phyloP scores from a whole-genome alignment of 2,888 invertebrate species.

The Acronicta psi region DNA sequence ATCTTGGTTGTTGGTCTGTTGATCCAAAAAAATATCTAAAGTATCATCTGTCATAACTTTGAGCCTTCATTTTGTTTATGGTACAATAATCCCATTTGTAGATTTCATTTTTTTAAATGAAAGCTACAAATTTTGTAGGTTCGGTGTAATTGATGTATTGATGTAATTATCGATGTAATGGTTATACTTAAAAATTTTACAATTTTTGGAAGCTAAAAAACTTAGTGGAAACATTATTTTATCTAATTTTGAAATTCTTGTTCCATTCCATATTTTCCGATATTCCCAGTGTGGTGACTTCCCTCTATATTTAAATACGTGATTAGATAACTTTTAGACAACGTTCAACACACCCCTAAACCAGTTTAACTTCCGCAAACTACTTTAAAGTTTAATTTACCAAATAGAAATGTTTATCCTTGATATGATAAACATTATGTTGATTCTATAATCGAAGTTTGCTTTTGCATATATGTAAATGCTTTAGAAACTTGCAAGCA shows the following conservation, averaged over 20 bases:
- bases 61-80: slow-evolving; percentile 1
- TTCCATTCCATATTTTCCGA: slow-evolving; percentile 24
- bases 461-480: neutral
- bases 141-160: too few relatives aligned
- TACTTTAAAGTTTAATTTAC: slow-evolving; percentile 27
- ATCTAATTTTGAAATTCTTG: slow-evolving; percentile 39
- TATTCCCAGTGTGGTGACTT: too few relatives aligned
- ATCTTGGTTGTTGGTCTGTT: too few relatives aligned
- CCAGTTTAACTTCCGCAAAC: slow-evolving; percentile 25
- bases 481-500: neutral
- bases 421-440: neutral
- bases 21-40: too few relatives aligned
- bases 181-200: slow-evolving; percentile 7
- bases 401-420: slow-evolving; percentile 17
- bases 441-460: neutral
- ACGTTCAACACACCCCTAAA: too few relatives aligned
- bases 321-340: slow-evolving; percentile 47
- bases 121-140: too few relatives aligned
- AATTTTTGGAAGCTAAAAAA: slow-evolving; percentile 15
- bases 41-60: neutral
- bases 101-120: slow-evolving; percentile 14
- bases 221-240: slow-evolving; percentile 15
- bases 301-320: slow-evolving; percentile 29
- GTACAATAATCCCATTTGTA: slow-evolving; percentile 2
- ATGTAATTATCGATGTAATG: neutral